A percentile compares a stretch with the other conserved stretches of the same genome.
Conservation (phyloP, 37 sponge, comb jelly and placozoan species). For the Petrosia ficiformis region DNA sequence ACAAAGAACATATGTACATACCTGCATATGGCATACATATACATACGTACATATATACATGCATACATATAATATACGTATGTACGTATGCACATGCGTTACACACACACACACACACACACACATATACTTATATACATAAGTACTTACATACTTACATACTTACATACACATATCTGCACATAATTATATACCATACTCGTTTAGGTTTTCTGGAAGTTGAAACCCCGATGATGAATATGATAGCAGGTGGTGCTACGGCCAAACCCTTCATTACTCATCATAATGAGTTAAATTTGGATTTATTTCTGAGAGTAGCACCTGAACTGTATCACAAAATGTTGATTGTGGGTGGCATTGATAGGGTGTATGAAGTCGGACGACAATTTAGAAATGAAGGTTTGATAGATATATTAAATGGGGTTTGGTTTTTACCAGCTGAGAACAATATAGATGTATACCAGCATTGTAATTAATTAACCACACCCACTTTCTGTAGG, state of each 20-base stretch:
- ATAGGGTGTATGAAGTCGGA: slow-evolving; percentile 97
- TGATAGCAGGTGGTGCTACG: slow-evolving; percentile 97
- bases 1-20: too few relatives aligned
- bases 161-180: too few relatives aligned
- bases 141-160: too few relatives aligned
- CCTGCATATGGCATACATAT: too few relatives aligned
- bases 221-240: slow-evolving; percentile 99
- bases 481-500: slow-evolving; percentile 12
- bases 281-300: slow-evolving; percentile 96
- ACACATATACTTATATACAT: too few relatives aligned
- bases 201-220: slow-evolving; percentile 81
- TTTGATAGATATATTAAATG: not conserved
- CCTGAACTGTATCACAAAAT: slow-evolving; percentile 99
- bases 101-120: too few relatives aligned
- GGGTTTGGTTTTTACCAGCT: not conserved
- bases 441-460: not conserved
- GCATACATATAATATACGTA: too few relatives aligned
- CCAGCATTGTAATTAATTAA: not conserved
- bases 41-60: too few relatives aligned
- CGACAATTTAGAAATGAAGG: slow-evolving; percentile 99
- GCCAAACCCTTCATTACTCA: slow-evolving; percentile 99
- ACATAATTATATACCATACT: too few relatives aligned
- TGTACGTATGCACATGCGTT: too few relatives aligned
- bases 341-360: slow-evolving; percentile 97
- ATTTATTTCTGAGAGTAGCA: slow-evolving; percentile 98